Conservation (phyloP, 1,140 invertebrate species). For the Megathymus violae region DNA sequence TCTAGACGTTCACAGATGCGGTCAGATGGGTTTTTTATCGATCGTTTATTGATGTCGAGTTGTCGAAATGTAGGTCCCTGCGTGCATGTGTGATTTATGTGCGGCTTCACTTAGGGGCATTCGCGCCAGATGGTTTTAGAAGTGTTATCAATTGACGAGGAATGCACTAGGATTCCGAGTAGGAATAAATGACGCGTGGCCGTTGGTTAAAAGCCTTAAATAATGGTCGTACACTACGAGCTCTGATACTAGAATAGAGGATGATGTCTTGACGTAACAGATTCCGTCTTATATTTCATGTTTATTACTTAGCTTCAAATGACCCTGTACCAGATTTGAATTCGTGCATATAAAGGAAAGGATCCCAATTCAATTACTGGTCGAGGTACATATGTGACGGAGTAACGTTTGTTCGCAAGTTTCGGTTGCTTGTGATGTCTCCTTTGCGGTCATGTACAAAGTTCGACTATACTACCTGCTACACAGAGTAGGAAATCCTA, state of each 20-base stretch:
- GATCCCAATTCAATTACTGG: too few species aligned
- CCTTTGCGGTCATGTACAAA: too few species aligned
- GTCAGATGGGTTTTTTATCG: slow-evolving; percentile 55
- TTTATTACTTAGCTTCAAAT: not conserved
- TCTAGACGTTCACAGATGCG: slow-evolving; percentile 50
- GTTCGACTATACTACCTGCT: too few species aligned
- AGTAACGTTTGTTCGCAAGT: too few species aligned
- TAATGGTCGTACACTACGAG: not conserved
- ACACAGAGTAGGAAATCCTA: too few species aligned
- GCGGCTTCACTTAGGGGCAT: slow-evolving; percentile 25
- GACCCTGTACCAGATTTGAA: not conserved
- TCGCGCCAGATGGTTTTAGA: slow-evolving; percentile 28
- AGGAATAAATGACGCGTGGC: not conserved
- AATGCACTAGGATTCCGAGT: slow-evolving; percentile 12
- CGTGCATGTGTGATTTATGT: slow-evolving; percentile 49
- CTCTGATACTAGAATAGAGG: not conserved
- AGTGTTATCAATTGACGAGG: slow-evolving; percentile 27
- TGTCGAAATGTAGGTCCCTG: slow-evolving; percentile 50
- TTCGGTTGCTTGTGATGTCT: too few species aligned
- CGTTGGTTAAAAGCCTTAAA: not conserved
- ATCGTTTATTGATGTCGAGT: slow-evolving; percentile 52
- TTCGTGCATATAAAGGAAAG: too few species aligned
- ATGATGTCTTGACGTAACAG: not conserved
- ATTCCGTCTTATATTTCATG: not conserved
- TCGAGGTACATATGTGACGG: too few species aligned